A percentile compares a stretch with the other conserved stretches of the same genome.
These are phyloP conservation scores for Parnassius orleans DNA, from an alignment of 2,888 invertebrate species.

Conservation along the genomic window DNA sequence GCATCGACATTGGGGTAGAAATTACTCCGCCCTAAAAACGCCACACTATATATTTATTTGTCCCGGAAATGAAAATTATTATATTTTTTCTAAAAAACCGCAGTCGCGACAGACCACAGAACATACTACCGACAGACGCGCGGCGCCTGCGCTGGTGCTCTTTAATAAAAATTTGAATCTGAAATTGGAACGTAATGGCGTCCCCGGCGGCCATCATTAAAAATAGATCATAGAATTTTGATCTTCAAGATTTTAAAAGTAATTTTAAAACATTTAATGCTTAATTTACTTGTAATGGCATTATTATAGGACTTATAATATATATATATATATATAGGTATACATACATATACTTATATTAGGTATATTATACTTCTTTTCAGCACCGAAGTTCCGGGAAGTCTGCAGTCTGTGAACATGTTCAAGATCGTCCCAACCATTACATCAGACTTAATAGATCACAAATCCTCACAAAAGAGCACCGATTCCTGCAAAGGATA, in stretches of 20 bases:
- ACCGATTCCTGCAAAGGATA: no score
- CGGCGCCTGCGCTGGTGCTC: slow-evolving; percentile 54
- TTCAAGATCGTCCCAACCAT: no score
- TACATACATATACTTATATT: no score
- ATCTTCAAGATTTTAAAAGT: slow-evolving; percentile 40
- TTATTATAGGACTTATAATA: slow-evolving; percentile 5
- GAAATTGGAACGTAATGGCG: slow-evolving; percentile 63
- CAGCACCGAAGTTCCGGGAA: no score
- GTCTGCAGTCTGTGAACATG: no score
- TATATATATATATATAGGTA: no score
- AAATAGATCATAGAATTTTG: slow-evolving; percentile 66
- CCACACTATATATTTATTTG: slow-evolving; percentile 37
- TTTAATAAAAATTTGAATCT: slow-evolving; percentile 58
- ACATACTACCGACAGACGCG: slow-evolving; percentile 43
- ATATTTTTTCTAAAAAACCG: slow-evolving; percentile 45
- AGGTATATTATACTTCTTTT: no score
- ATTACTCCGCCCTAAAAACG: slow-evolving; percentile 36
- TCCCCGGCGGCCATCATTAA: slow-evolving; percentile 65
- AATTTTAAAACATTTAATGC: slow-evolving; percentile 53
- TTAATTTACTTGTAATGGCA: slow-evolving; percentile 43
- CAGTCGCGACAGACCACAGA: slow-evolving; percentile 33
- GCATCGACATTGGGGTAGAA: slow-evolving; percentile 29
- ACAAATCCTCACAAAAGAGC: no score
- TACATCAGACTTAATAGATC: no score
- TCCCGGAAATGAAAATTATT: slow-evolving; percentile 51